Conservation (phyloP, 2,113 vertebrate species). For the Rhynchopsitta pachyrhyncha region DNA sequence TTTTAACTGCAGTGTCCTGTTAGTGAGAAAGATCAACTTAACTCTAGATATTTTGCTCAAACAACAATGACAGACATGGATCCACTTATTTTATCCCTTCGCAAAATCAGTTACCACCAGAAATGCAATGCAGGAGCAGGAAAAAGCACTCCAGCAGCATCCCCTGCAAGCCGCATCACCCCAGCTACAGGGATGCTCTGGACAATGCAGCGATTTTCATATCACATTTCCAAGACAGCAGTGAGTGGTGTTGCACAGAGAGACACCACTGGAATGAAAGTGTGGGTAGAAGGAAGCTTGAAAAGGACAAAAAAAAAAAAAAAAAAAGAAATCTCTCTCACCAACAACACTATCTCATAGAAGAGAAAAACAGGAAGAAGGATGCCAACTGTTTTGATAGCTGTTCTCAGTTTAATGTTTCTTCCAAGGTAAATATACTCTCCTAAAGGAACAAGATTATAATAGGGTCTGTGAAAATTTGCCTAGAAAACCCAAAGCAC, state of each 20-base stretch:
- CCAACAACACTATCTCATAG: neutral
- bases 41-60: neutral
- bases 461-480: conserved; percentile 32
- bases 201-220: neutral
- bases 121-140: neutral
- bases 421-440: conserved; percentile 55
- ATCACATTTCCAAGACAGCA: rapidly evolving
- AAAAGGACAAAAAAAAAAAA: neutral
- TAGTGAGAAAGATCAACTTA: neutral
- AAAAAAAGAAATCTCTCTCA: neutral
- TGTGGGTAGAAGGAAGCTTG: neutral
- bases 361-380: conserved; percentile 53
- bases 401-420: conserved; percentile 46
- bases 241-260: neutral
- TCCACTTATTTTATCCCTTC: neutral
- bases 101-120: neutral
- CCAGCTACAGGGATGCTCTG: neutral
- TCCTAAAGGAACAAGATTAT: conserved; percentile 30
- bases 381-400: conserved; percentile 66
- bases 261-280: conserved; percentile 7
- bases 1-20: neutral
- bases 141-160: neutral
- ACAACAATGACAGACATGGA: neutral
- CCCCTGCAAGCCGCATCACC: neutral
- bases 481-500: neutral